Percentiles rank a stretch among this genome's conserved stretches.
These are phyloP conservation scores for Bufotes viridis DNA, from an alignment of 2,797 vertebrate species.

Conservation along the genomic window DNA sequence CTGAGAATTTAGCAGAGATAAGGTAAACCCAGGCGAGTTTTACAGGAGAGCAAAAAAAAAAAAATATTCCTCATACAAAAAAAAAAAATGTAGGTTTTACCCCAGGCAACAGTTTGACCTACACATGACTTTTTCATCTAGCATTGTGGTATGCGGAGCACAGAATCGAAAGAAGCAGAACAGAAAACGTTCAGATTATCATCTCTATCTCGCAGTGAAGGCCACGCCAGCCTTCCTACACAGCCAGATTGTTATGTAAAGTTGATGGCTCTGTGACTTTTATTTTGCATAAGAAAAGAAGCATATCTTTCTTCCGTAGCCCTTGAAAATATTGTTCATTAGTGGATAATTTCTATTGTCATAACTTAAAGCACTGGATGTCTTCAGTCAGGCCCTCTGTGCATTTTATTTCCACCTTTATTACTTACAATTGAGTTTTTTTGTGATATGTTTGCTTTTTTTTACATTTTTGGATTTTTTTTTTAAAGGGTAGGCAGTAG, in stretches of 20 bases:
- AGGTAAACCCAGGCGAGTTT: conserved; percentile 46
- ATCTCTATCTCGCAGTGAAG: conserved; percentile 58
- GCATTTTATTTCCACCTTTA: neutral
- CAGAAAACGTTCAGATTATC: conserved; percentile 65
- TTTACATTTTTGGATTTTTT: no score
- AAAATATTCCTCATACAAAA: conserved; percentile 65
- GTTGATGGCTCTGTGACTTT: conserved; percentile 29
- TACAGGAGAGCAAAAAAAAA: conserved; percentile 54
- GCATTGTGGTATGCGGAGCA: conserved; percentile 72
- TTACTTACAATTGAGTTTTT: no score
- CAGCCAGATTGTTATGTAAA: conserved; percentile 50
- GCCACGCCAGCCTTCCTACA: conserved; percentile 9
- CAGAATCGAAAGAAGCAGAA: conserved; percentile 64
- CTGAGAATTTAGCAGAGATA: conserved; percentile 49
- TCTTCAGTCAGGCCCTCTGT: neutral
- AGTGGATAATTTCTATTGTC: neutral
- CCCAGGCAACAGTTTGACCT: conserved; percentile 74
- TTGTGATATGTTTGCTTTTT: no score
- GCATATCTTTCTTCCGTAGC: neutral
- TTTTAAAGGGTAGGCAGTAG: no score
- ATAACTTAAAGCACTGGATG: neutral
- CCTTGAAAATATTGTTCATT: neutral
- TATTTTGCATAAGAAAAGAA: conserved; percentile 45
- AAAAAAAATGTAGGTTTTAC: conserved; percentile 68
- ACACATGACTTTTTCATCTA: conserved; percentile 72